Percentiles rank a stretch among this genome's conserved stretches.
Conservation (phyloP, 2,888 invertebrate species). For the Epinotia nisella region DNA sequence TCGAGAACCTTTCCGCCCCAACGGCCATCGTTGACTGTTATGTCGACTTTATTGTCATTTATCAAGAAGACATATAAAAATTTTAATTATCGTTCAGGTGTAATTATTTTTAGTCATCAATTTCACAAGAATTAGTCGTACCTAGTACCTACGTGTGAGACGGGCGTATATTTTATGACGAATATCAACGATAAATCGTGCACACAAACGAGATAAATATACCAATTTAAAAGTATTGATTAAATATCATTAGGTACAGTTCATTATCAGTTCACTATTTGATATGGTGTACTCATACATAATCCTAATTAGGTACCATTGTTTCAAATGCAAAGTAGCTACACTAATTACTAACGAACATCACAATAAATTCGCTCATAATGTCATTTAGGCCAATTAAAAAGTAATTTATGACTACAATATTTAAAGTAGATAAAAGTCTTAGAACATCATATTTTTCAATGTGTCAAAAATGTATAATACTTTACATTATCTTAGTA, state of each 20-base stretch:
- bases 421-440: conserved; percentile 20
- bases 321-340: conserved; percentile 4
- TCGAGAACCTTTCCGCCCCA: too few relatives aligned
- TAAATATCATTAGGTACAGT: conserved; percentile 3
- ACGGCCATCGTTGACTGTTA: too few relatives aligned
- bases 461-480: conserved; percentile 14
- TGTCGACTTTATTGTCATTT: too few relatives aligned
- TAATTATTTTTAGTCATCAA: too few relatives aligned
- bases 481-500: conserved; percentile 25
- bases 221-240: neutral
- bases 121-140: too few relatives aligned
- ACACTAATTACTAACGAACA: conserved; percentile 10
- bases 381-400: conserved; percentile 11
- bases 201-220: neutral
- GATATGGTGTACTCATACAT: conserved; percentile 10
- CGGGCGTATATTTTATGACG: neutral
- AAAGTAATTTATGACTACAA: conserved; percentile 20
- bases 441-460: conserved; percentile 1
- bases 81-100: too few relatives aligned
- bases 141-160: too few relatives aligned
- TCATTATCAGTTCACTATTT: conserved; percentile 8
- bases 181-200: neutral
- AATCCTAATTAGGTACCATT: conserved; percentile 6
- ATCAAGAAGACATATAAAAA: too few relatives aligned
- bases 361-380: neutral